Base-by-base conservation (phyloP, 2,797 vertebrate species). In the Tenualosa ilisha region DNA sequence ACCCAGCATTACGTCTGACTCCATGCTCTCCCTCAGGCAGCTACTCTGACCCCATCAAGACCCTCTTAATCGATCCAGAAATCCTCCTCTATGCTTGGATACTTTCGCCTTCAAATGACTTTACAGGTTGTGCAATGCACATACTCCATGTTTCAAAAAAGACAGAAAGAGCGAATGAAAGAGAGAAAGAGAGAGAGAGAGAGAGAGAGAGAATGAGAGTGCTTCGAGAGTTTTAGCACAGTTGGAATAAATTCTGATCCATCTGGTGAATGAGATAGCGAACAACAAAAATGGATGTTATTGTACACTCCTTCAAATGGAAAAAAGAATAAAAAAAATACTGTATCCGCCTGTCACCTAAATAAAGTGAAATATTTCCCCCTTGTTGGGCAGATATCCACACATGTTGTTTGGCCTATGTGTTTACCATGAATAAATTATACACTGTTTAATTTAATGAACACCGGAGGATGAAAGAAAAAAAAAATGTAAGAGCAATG, bases 1-100 rank as follows among this genome's bases (percentile, higher is more conserved):
- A 90, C 88, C 87, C 87, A 84, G 85, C 84, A 89, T 91, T 89
- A 88, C 75, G n/a, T 82, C 68, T 89, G 88, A 86, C 85, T 87
- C 72, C 83, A 7, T 81, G 51, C 84, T 86, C 81, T 85, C 83
- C 86, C 63, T 85, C 54, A 85, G 85, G 86, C 87, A 81, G 85
- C 85, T 81, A 72, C 59, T 82, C 61, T 87, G 86, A 90, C 84
- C 50, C 82, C 86, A 84, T 65, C 43, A 83, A 89, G 82, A 88
- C 85, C 84, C 85, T 86, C 72, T 87, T 82, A 88, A 88, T 89
- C 79, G 75, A 88, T 87, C 82, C 82, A 85, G 84, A 51, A 84
- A 63, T 37, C 22, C 84, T 54, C 17, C 7, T 79, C 40, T 20
- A 79, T 79, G 40, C 72, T 79, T 46, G 17, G 40, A 40, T 79